phyloP scores from a whole-genome alignment of 2,888 invertebrate species.

The Cartodere bifasciata region DNA sequence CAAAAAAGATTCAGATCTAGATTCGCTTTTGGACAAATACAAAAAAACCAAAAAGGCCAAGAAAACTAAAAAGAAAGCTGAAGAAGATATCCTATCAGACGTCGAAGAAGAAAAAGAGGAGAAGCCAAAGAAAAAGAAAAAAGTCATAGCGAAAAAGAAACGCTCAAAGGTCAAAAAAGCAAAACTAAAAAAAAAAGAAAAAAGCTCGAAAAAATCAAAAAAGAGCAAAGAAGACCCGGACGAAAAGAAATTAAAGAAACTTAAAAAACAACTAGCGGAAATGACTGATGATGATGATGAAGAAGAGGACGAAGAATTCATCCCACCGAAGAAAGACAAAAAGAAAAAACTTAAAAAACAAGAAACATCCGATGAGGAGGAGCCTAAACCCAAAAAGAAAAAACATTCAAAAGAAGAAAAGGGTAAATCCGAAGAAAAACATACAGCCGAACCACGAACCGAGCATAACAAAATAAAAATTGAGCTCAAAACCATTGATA shows the following conservation, averaged over 20 bases:
- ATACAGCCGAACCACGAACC: no score
- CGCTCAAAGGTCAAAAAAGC: slow-evolving; percentile 7
- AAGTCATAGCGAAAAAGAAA: slow-evolving; percentile 5
- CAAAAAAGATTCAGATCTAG: slow-evolving; percentile 1
- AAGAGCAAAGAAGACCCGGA: slow-evolving; percentile 4
- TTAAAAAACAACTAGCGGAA: slow-evolving; percentile 7
- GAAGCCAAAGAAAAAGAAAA: slow-evolving; percentile 6
- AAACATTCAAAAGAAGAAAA: no score
- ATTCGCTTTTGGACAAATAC: slow-evolving; percentile 4
- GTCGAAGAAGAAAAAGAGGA: slow-evolving; percentile 7
- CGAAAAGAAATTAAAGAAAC: slow-evolving; percentile 7
- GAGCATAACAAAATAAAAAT: no score
- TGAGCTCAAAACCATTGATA: no score
- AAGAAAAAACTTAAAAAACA: no score
- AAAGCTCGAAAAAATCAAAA: slow-evolving; percentile 4
- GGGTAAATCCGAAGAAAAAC: no score
- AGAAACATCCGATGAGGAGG: slow-evolving; percentile 1
- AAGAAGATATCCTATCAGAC: slow-evolving; percentile 3
- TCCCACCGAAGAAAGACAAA: neutral
- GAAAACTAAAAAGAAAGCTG: slow-evolving; percentile 8
- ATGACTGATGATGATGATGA: no score
- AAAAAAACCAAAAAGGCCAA: slow-evolving; percentile 9
- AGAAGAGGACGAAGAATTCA: slow-evolving; percentile 3
- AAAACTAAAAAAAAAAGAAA: slow-evolving; percentile 7
- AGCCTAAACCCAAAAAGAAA: neutral